A percentile compares a stretch with the other conserved stretches of the same genome.
Evolutionary conservation across 2,113 vertebrate genomes (phyloP).

Genomic region (Trogon surrucura): DNA sequence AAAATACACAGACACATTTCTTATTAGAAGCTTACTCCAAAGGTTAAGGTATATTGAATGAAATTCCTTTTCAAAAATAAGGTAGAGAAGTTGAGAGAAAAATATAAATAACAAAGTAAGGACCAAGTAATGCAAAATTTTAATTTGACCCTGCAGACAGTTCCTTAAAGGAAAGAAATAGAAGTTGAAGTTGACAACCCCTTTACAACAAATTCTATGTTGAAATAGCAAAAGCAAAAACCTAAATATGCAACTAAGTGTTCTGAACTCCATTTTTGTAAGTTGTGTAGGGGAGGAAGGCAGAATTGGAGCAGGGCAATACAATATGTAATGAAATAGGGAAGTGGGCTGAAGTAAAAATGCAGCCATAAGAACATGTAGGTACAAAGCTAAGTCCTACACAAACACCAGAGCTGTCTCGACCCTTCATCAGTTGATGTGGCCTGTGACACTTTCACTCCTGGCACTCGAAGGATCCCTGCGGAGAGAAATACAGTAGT

Average conservation of each 20-base stretch:
- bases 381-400: neutral
- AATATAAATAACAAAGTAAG: neutral
- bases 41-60: neutral
- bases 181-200: neutral
- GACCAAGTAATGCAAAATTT: neutral
- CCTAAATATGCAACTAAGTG: neutral
- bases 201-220: neutral
- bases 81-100: neutral
- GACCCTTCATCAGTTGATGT: neutral
- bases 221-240: neutral
- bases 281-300: neutral
- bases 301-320: neutral
- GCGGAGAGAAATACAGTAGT: neutral
- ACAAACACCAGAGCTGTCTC: neutral
- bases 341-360: neutral
- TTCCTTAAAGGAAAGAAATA: neutral
- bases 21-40: neutral
- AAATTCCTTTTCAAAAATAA: conserved; percentile 1
- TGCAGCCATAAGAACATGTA: neutral
- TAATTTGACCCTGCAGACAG: neutral
- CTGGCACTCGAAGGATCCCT: neutral
- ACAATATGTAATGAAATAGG: neutral
- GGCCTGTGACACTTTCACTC: neutral
- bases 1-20: neutral
- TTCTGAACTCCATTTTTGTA: neutral